Conservation (phyloP, 2,113 vertebrate species). For the Crotalus helleri region DNA sequence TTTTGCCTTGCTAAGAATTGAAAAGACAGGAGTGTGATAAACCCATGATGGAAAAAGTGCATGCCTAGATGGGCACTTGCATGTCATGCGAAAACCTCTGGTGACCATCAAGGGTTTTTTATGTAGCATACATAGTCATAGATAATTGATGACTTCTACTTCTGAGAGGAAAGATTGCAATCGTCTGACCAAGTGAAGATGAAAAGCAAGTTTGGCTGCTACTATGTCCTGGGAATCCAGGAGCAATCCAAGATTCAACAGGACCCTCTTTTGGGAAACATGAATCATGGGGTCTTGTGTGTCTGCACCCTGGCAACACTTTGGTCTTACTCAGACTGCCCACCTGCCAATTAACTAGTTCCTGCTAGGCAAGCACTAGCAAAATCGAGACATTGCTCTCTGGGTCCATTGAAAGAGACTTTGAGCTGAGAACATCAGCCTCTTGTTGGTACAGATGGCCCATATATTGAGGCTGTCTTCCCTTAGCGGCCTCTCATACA, state of each 20-base stretch:
- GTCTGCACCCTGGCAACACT: conserved; percentile 3
- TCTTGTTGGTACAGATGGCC: conserved; percentile 8
- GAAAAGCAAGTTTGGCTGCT: conserved; percentile 33
- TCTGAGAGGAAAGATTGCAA: conserved; percentile 21
- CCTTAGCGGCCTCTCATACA: conserved; percentile 38
- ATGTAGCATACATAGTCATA: not conserved
- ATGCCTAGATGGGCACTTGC: not conserved
- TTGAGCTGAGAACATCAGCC: conserved; percentile 25
- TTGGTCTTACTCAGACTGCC: conserved; percentile 18
- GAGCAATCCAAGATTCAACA: conserved; percentile 36
- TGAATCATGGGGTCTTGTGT: conserved; percentile 5
- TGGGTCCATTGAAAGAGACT: conserved; percentile 38
- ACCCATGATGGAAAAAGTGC: not conserved
- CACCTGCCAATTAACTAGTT: conserved; percentile 10
- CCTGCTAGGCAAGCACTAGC: conserved; percentile 20
- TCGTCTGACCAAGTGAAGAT: conserved; percentile 44
- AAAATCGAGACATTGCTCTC: conserved; percentile 28
- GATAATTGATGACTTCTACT: conserved; percentile 1
- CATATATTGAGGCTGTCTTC: conserved; percentile 26
- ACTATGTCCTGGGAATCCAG: conserved; percentile 28
- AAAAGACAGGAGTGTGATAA: not conserved
- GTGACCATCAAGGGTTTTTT: conserved; percentile 5
- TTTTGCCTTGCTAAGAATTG: conserved; percentile 8
- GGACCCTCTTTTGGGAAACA: conserved; percentile 22
- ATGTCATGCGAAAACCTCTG: not conserved